Evolutionary conservation across 2,113 vertebrate genomes (phyloP).

Genomic region (Anhinga anhinga): DNA sequence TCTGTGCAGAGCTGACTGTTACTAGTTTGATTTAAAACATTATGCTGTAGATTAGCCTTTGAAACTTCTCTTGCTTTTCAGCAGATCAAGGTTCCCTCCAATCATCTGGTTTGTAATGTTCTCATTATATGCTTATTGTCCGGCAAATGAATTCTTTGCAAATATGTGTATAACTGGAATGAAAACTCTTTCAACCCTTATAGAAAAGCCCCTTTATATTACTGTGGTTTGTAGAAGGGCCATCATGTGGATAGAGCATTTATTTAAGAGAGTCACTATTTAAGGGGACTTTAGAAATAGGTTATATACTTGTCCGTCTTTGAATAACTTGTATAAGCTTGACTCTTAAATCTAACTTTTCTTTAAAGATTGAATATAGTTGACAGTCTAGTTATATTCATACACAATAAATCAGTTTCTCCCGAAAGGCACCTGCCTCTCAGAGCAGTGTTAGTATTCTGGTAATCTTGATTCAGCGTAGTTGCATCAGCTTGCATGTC

Average conservation of each 20-base stretch:
- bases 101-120: neutral
- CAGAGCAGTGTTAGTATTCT: neutral
- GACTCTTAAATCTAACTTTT: neutral
- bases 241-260: neutral
- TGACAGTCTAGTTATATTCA: neutral
- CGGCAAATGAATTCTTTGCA: neutral
- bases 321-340: neutral
- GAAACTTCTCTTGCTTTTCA: neutral
- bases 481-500: neutral
- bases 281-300: neutral
- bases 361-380: neutral
- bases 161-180: neutral
- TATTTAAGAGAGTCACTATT: neutral
- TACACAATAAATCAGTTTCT: neutral
- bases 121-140: neutral
- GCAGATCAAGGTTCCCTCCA: neutral
- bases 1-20: neutral
- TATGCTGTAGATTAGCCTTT: neutral
- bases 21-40: neutral
- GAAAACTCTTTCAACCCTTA: neutral
- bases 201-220: neutral
- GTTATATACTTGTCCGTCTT: neutral
- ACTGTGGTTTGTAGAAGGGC: neutral
- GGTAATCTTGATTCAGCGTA: neutral
- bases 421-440: neutral